Evolutionary conservation across 1,140 invertebrate genomes (phyloP).

Genomic region (Diachasma alloeum): DNA sequence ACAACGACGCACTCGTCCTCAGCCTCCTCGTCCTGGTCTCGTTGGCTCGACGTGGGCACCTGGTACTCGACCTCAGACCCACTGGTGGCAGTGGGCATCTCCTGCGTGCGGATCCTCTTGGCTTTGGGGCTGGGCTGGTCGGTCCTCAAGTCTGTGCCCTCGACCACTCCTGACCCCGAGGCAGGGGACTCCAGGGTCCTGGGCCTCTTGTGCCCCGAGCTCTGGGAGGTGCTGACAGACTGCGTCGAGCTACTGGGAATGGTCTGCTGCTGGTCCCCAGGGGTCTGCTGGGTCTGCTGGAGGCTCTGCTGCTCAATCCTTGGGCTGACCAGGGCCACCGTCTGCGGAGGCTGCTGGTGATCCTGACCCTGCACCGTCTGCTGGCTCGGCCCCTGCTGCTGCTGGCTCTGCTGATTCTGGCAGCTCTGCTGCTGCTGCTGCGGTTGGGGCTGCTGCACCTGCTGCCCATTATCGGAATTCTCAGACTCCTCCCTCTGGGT

Average conservation of each 20-base stretch:
- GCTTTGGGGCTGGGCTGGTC: conserved; percentile 58
- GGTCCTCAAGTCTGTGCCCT: conserved; percentile 60
- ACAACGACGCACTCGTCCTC: conserved; percentile 79
- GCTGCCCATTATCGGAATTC: conserved; percentile 56
- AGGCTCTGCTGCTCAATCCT: conserved; percentile 70
- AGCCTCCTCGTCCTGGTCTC: conserved; percentile 81
- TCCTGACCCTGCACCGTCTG: conserved; percentile 43
- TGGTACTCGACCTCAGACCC: conserved; percentile 61
- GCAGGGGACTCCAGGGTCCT: conserved; percentile 67
- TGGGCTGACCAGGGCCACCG: conserved; percentile 78
- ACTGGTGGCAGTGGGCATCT: conserved; percentile 50
- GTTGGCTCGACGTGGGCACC: conserved; percentile 81
- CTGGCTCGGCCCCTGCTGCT: conserved; percentile 60
- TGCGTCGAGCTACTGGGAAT: conserved; percentile 67
- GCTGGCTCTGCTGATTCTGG: conserved; percentile 52
- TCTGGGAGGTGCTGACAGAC: conserved; percentile 71
- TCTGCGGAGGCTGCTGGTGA: conserved; percentile 68
- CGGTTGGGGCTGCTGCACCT: conserved; percentile 43
- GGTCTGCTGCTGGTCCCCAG: conserved; percentile 61
- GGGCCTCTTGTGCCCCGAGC: conserved; percentile 67
- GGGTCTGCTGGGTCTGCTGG: conserved; percentile 46
- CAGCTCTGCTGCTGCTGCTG: conserved; percentile 31
- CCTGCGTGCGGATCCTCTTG: conserved; percentile 53
- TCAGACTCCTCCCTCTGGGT: conserved; percentile 62
- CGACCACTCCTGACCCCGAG: conserved; percentile 62